phyloP scores from a whole-genome alignment of 2,888 invertebrate species.

The Notocelia uddmanniana region DNA sequence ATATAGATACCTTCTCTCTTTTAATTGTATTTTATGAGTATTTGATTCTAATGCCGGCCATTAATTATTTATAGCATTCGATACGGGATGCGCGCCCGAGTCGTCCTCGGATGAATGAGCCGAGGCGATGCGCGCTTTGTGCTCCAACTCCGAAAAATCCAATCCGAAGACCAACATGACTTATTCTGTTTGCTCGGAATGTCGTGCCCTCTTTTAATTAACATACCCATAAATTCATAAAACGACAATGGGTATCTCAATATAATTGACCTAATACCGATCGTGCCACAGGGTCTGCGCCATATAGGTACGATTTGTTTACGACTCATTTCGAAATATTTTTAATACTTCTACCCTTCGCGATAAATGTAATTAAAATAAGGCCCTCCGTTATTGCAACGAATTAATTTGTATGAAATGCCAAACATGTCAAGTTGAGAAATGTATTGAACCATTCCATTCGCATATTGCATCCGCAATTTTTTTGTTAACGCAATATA shows the following conservation, averaged over 20 bases:
- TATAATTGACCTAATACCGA: constrained; percentile 46
- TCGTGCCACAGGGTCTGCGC: constrained; percentile 50
- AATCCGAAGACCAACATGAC: constrained; percentile 46
- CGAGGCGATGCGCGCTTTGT: constrained; percentile 40
- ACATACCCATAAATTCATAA: constrained; percentile 47
- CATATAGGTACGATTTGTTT: constrained; percentile 59
- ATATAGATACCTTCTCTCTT: constrained; percentile 80
- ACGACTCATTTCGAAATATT: constrained; percentile 62
- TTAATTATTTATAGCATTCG: constrained; percentile 86
- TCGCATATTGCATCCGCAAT: constrained; percentile 52
- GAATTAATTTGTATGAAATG: constrained; percentile 74
- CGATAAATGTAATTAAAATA: constrained; percentile 78
- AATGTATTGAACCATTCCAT: constrained; percentile 60
- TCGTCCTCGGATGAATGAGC: constrained; percentile 71
- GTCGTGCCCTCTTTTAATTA: constrained; percentile 45
- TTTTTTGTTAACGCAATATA: constrained; percentile 12
- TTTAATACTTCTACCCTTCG: constrained; percentile 65
- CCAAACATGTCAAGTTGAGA: constrained; percentile 71
- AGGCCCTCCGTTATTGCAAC: constrained; percentile 69
- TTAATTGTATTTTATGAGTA: constrained; percentile 86
- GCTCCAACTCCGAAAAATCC: constrained; percentile 49
- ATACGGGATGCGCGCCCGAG: constrained; percentile 78
- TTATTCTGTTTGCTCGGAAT: constrained; percentile 45
- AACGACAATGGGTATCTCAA: constrained; percentile 45
- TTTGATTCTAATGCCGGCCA: constrained; percentile 85